These are phyloP conservation scores for Drosophila kepulauana DNA, from an alignment of 1,140 invertebrate genomes.

Conservation along the genomic window DNA sequence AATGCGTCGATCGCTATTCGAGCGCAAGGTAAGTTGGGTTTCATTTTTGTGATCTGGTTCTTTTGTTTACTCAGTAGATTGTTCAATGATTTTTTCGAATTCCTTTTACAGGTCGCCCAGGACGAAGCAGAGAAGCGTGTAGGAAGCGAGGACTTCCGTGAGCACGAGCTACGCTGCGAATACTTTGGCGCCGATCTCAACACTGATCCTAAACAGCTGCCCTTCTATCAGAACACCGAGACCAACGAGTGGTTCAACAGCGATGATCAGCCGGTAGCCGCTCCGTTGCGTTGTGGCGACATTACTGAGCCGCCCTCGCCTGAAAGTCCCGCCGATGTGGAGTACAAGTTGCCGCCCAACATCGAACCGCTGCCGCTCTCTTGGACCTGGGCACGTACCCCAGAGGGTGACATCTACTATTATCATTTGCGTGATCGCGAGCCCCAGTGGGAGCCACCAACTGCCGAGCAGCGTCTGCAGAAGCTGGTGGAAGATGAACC, in stretches of 20 bases:
- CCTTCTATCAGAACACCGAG: constrained; percentile 87
- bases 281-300: constrained; percentile 76
- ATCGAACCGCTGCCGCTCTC: constrained; percentile 90
- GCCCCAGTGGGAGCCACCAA: constrained; percentile 95
- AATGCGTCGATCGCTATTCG: constrained; percentile 90
- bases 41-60: too few species aligned
- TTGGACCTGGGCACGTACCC: constrained; percentile 94
- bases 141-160: constrained; percentile 87
- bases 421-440: constrained; percentile 94
- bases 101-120: constrained; percentile 87
- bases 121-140: constrained; percentile 88
- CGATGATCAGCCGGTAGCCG: constrained; percentile 81
- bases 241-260: constrained; percentile 88
- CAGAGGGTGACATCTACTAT: constrained; percentile 94
- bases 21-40: constrained; percentile 85
- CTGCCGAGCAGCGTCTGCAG: constrained; percentile 71
- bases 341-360: constrained; percentile 86
- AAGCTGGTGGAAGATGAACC: constrained; percentile 59
- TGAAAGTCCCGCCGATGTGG: constrained; percentile 51
- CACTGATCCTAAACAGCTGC: constrained; percentile 87
- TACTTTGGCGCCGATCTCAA: constrained; percentile 87
- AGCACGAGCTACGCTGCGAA: constrained; percentile 88
- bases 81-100: not conserved
- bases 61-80: not conserved
- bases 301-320: constrained; percentile 56